phyloP scores from a whole-genome alignment of 2,888 invertebrate species.

The Amblyjoppa fuscipennis region DNA sequence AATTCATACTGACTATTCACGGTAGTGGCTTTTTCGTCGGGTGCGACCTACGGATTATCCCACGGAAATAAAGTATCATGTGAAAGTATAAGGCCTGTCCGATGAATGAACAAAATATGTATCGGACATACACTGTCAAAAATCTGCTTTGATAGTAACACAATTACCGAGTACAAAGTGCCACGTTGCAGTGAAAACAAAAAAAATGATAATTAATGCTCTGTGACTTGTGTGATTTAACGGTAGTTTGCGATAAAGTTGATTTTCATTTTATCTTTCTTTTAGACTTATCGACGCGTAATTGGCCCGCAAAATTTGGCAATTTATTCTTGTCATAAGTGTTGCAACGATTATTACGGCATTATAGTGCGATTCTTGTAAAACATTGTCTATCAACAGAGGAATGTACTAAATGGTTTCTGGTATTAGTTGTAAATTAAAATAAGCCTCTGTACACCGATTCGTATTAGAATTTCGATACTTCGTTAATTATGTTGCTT shows the following conservation, averaged over 20 bases:
- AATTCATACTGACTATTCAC: background rate
- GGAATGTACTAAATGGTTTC: too few relatives aligned
- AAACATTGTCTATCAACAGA: background rate
- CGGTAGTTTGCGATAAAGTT: too few relatives aligned
- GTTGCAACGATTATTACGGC: too few relatives aligned
- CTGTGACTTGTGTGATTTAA: too few relatives aligned
- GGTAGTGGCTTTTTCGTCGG: background rate
- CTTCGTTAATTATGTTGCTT: background rate
- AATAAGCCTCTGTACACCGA: background rate
- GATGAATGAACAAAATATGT: background rate
- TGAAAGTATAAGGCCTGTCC: background rate
- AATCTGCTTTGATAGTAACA: background rate
- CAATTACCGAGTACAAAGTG: background rate
- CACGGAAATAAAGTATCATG: constrained; percentile 21
- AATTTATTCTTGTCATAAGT: background rate
- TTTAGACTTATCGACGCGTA: background rate
- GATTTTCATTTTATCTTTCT: too few relatives aligned
- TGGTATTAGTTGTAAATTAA: too few relatives aligned
- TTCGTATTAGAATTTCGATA: background rate
- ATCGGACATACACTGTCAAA: background rate
- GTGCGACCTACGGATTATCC: background rate
- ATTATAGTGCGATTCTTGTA: background rate
- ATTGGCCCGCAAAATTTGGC: background rate
- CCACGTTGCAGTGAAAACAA: background rate
- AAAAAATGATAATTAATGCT: background rate